Evolutionary conservation across 2,888 invertebrate species (phyloP).

Genomic region (Chouioia cunea): DNA sequence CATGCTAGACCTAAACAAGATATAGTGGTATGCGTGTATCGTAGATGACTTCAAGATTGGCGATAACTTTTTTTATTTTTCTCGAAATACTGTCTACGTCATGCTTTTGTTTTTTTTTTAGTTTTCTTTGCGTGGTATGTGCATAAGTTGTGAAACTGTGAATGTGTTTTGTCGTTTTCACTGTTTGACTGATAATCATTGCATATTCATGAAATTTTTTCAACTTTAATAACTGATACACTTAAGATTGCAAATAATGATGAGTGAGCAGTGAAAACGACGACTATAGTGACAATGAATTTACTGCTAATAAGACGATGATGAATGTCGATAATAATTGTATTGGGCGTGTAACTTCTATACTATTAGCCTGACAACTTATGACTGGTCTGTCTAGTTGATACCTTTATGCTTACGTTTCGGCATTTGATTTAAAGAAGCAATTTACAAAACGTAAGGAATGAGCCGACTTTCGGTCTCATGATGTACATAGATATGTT

Average conservation of each 20-base stretch:
- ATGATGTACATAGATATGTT: conserved; percentile 48
- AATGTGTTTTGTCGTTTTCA: conserved; percentile 42
- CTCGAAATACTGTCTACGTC: conserved; percentile 45
- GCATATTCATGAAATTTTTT: neutral
- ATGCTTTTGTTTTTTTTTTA: conserved; percentile 46
- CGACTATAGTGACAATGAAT: conserved; percentile 27
- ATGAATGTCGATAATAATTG: conserved; percentile 51
- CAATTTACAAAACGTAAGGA: conserved; percentile 41
- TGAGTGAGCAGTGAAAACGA: conserved; percentile 40
- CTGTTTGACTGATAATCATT: conserved; percentile 25
- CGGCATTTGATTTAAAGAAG: conserved; percentile 54
- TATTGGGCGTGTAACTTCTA: conserved; percentile 61
- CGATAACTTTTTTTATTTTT: conserved; percentile 36
- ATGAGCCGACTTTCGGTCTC: conserved; percentile 31
- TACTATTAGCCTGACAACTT: conserved; percentile 63
- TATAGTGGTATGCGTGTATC: conserved; percentile 56
- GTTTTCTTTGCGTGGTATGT: conserved; percentile 42
- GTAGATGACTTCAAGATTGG: conserved; percentile 42
- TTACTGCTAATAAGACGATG: conserved; percentile 49
- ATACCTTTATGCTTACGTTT: conserved; percentile 58
- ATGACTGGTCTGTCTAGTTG: conserved; percentile 62
- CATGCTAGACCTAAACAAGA: conserved; percentile 62
- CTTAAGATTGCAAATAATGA: conserved; percentile 54
- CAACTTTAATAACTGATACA: no score
- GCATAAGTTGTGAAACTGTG: conserved; percentile 41